Base-by-base conservation (phyloP, 2,797 vertebrate species). In the Novumbra hubbsi region DNA sequence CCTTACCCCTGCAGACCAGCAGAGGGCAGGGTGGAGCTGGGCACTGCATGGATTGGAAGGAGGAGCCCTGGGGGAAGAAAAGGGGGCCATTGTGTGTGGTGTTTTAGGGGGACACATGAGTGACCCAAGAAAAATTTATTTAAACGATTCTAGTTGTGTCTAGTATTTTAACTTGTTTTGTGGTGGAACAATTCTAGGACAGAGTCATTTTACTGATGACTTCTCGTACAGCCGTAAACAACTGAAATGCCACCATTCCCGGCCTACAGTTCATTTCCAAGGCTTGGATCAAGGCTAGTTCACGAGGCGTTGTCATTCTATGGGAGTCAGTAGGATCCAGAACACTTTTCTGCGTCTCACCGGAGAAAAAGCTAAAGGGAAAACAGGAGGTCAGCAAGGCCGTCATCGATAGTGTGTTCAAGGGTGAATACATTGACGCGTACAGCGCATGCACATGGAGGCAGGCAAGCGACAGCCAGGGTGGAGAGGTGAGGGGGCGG, bases 41-140 rank as follows among this genome's bases (percentile, higher is more conserved):
- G 45, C 28, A 24, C 67, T 69, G 15, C 67, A 69, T 69, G 67
- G 67, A 45, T 69, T 69, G 67, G 67, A 69, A 69, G 67, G 67
- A 69, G 7, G 67, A 69, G 67, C 67, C 17, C 67, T 21, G 28
- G 21, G 48, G 67, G 7, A 69, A 28, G 27, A 69, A 15, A 49
- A 28, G 45, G 41, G n/a, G 48, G 66, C 66, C 21, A 19, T 41
- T 68, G 38, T 67, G 19, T 45, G 24, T 27, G 63, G 41, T 57
- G 52, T 57, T 55, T n/a, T 16, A 28, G 38, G 15, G 41, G 0
- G 19, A 41, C 21, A 45, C 1, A 4, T 14, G 66, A n/a, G 19
- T 27, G 45, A 16, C 32, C 27, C 28, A 17, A 30, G 16, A 14
- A 34, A 65, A 1, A 38, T 65, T 34, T 2, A 65, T 4, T 65